Base-by-base conservation (phyloP, 2,888 invertebrate species). In the Thymelicus lineola region DNA sequence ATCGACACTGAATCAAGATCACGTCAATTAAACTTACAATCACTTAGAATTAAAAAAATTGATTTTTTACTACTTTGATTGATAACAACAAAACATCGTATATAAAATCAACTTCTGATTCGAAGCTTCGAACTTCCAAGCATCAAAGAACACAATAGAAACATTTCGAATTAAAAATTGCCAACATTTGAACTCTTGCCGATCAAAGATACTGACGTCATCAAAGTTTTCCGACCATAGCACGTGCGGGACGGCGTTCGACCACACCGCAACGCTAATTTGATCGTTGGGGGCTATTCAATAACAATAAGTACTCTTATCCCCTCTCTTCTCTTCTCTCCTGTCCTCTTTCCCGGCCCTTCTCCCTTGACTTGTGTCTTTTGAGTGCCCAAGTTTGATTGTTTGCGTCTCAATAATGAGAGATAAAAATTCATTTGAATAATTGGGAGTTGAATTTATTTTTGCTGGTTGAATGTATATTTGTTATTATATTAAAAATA, bases 221-320 rank as follows among this genome's bases (percentile, higher is more conserved):
- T 67, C 67, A 66, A 66, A 67, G 61, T 67, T 38, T 45, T 17
- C 35, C 61, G 0, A 48, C 50, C 35, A 14, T 17, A 10, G 71
- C 82, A 81, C 82, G 82, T 82, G 82, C 65, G 74, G 73, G 73
- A 64, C 79, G 76, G 53, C 79, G 80, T 73, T 75, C 73, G 72
- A 72, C 76, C 72, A 79, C 75, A 79, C 75, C 77, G 75, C 74
- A 73, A 73, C 76, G 79, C 79, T 82, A 81, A 81, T 81, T 80
- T 78, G 75, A 76, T 62, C 61, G 55, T 68, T 55, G 62, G 68
- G 68, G 68, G 15, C 60, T 28, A 50, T 61, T 46, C 75, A 72
- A 73, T 72, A 67, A 72, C 72, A 71, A 74, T 66, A 67, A 67
- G 68, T 50, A 59, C 73, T 63, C 42, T 50, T 50, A 17, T 50